Evolutionary conservation across 2,888 invertebrate genomes (phyloP).

Genomic region (Litoditis marina): DNA sequence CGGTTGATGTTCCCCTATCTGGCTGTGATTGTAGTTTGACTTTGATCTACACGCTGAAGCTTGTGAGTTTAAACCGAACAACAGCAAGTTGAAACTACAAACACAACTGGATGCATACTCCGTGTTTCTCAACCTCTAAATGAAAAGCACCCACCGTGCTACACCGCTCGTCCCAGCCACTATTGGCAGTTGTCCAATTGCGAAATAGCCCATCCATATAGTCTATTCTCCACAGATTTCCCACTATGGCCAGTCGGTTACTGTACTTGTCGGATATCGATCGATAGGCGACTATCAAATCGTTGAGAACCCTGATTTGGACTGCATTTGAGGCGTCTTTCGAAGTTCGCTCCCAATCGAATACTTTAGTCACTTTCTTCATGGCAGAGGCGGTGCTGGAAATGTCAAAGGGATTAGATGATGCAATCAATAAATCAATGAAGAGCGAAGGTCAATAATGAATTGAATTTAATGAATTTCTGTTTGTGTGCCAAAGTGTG

Average conservation of each 20-base stretch:
- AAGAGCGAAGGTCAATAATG: no score
- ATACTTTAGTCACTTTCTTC: constrained; percentile 33
- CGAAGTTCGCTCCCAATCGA: constrained; percentile 28
- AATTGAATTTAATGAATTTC: no score
- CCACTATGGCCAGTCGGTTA: constrained; percentile 44
- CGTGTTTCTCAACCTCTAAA: no score
- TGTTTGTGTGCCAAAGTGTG: no score
- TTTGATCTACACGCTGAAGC: no score
- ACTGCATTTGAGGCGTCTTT: constrained; percentile 11
- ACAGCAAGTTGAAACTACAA: no score
- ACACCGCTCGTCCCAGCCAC: constrained; percentile 24
- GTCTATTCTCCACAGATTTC: constrained; percentile 45
- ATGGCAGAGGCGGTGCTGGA: constrained; percentile 33
- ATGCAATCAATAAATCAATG: no score
- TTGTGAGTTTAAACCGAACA: no score
- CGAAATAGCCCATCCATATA: constrained; percentile 40
- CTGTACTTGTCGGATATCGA: constrained; percentile 23
- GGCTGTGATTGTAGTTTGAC: no score
- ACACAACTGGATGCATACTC: no score
- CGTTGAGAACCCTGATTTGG: constrained; percentile 27
- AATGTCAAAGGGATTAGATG: no score
- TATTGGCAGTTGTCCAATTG: constrained; percentile 28
- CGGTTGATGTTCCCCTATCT: no score
- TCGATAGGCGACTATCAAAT: constrained; percentile 17
- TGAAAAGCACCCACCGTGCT: neutral